phyloP scores from a whole-genome alignment of 2,113 vertebrate species.

The Malurus cyaneus region DNA sequence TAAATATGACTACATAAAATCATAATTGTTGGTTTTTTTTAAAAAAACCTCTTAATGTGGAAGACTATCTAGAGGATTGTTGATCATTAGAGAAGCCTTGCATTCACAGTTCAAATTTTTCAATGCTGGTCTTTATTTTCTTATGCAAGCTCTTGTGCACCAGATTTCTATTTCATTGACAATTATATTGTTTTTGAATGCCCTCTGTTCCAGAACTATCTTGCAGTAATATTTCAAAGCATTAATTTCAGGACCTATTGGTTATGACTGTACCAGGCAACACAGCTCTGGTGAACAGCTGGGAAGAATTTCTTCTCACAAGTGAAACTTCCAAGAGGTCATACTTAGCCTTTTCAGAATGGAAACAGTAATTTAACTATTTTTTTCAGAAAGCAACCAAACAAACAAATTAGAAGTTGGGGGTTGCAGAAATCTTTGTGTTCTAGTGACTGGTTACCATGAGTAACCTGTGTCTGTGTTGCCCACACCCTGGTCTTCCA shows the following conservation, averaged over 20 bases:
- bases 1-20: conserved; percentile 50
- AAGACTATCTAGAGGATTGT: neutral
- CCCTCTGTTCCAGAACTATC: neutral
- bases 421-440: neutral
- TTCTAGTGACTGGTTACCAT: neutral
- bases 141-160: neutral
- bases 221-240: conserved; percentile 43
- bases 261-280: neutral
- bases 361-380: neutral
- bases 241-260: conserved; percentile 19
- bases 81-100: conserved; percentile 15
- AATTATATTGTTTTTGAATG: neutral
- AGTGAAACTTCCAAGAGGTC: neutral
- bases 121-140: neutral
- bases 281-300: neutral
- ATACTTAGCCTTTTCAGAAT: neutral
- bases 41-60: conserved; percentile 7
- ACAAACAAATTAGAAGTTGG: neutral
- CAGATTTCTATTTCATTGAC: neutral
- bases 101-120: neutral
- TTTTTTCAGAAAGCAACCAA: neutral
- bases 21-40: conserved; percentile 33
- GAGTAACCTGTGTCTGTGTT: neutral
- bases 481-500: neutral
- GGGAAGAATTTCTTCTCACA: neutral